Percentiles rank a stretch among this genome's conserved stretches.
Evolutionary conservation across 2,888 invertebrate genomes (phyloP).

Genomic region (Chrysomela aeneicollis): DNA sequence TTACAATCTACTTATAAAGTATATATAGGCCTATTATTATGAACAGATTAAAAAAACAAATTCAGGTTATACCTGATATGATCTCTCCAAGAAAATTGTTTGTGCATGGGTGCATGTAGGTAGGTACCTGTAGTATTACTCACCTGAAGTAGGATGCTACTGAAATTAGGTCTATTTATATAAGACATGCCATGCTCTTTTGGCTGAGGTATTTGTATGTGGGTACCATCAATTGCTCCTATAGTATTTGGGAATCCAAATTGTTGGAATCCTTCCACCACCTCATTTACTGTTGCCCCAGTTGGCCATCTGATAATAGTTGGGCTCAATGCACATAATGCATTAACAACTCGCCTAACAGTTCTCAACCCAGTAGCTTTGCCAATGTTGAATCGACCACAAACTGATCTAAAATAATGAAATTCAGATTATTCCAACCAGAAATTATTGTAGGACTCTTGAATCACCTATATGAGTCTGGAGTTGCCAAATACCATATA

Average conservation of each 20-base stretch:
- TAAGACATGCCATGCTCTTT: conserved; percentile 16
- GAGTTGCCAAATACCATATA: conserved; percentile 24
- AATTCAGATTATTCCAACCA: not conserved
- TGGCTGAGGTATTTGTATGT: conserved; percentile 14
- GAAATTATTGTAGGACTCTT: not conserved
- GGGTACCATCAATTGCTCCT: conserved; percentile 19
- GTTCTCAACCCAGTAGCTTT: conserved; percentile 23
- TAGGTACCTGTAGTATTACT: not conserved
- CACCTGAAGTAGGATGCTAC: conserved; percentile 6
- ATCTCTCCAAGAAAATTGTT: too few species aligned
- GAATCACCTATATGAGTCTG: conserved; percentile 20
- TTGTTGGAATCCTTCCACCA: conserved; percentile 5
- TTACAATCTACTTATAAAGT: too few species aligned
- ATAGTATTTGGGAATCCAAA: conserved; percentile 23
- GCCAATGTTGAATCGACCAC: conserved; percentile 20
- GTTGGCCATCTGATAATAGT: conserved; percentile 24
- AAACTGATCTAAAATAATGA: conserved; percentile 20
- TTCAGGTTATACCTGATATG: not conserved
- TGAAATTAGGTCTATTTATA: conserved; percentile 4
- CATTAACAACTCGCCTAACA: conserved; percentile 20
- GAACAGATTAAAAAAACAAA: not conserved
- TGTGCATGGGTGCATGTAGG: not conserved
- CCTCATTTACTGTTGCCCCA: not conserved
- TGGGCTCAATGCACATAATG: conserved; percentile 14
- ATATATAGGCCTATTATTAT: not conserved